Percentiles rank a stretch among this genome's conserved stretches.
Conservation (phyloP, 2,113 vertebrate genomes). For the Eolophus roseicapilla region DNA sequence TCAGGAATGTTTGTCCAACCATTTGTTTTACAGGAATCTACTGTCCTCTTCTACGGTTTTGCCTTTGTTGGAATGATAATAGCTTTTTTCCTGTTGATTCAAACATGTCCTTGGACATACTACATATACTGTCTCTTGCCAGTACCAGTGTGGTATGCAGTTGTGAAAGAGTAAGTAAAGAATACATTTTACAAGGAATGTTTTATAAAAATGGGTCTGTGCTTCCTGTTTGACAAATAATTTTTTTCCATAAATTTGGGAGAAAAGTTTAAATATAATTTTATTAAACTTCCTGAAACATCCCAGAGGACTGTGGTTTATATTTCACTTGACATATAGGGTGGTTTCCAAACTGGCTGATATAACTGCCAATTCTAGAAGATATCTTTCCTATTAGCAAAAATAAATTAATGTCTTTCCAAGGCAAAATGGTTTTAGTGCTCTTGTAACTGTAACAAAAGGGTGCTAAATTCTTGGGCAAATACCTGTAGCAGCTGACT, state of each 20-base stretch:
- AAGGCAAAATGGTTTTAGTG: background rate
- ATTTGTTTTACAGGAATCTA: constrained; percentile 75
- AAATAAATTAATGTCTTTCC: background rate
- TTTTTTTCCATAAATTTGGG: background rate
- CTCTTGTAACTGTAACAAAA: background rate
- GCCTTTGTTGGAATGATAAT: constrained; percentile 72
- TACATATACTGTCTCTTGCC: constrained; percentile 94
- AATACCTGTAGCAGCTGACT: background rate
- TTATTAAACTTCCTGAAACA: background rate
- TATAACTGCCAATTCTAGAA: background rate
- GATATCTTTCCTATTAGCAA: background rate
- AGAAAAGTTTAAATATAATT: background rate
- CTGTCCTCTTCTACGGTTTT: constrained; percentile 69
- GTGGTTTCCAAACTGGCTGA: background rate
- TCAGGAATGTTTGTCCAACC: background rate
- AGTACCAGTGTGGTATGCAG: constrained; percentile 89
- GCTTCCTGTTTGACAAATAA: background rate
- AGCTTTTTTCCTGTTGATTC: constrained; percentile 84
- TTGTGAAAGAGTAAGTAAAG: constrained; percentile 89
- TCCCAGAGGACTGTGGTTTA: background rate
- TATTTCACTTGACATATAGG: background rate
- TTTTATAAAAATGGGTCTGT: background rate
- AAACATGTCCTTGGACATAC: constrained; percentile 88
- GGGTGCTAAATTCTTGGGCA: background rate
- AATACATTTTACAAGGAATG: background rate